Evolutionary conservation across 1,140 invertebrate genomes (phyloP).

Genomic region (Cotesia chilonis): DNA sequence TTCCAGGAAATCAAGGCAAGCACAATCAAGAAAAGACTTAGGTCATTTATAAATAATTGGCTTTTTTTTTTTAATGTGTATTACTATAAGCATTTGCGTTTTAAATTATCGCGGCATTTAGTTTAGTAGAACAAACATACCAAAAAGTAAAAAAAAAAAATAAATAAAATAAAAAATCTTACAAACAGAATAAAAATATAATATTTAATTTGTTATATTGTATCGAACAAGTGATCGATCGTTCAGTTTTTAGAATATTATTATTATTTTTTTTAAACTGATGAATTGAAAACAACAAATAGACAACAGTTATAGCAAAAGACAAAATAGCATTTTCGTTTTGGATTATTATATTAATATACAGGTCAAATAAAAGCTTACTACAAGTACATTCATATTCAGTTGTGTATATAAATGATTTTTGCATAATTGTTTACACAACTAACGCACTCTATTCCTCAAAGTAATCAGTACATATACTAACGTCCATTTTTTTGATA

Average conservation of each 20-base stretch:
- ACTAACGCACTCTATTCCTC: neutral
- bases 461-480: too few species aligned
- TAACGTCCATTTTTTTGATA: too few species aligned
- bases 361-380: neutral
- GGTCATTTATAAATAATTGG: slow-evolving; percentile 34
- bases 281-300: neutral
- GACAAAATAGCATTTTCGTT: slow-evolving; percentile 51
- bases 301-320: slow-evolving; percentile 44
- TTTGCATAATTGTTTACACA: neutral
- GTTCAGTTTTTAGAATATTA: slow-evolving; percentile 36
- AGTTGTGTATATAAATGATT: slow-evolving; percentile 33
- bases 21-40: slow-evolving; percentile 62
- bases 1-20: slow-evolving; percentile 56
- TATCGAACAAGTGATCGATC: slow-evolving; percentile 4
- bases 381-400: slow-evolving; percentile 36
- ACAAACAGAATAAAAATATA: neutral
- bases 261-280: neutral
- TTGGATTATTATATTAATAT: slow-evolving; percentile 12
- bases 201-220: slow-evolving; percentile 21
- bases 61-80: slow-evolving; percentile 16
- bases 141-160: slow-evolving; percentile 14
- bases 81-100: slow-evolving; percentile 4
- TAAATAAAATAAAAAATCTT: neutral
- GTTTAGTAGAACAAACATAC: slow-evolving; percentile 20
- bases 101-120: neutral